Percentiles rank a stretch among this genome's conserved stretches.
Evolutionary conservation across 2,797 vertebrate species (phyloP).

Genomic region (Phoebastria nigripes): DNA sequence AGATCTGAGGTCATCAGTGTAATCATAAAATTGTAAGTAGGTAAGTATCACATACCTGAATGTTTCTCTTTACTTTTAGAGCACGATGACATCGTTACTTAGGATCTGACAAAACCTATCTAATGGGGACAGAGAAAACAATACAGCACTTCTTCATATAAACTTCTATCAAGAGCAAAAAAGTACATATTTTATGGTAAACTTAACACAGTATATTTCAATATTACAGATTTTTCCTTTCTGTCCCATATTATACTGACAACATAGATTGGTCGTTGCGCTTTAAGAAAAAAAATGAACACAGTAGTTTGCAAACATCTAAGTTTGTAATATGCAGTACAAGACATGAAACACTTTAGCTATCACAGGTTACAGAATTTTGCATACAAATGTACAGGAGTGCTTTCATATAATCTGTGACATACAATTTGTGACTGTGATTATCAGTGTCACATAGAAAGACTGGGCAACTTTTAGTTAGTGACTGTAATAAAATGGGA

Average conservation of each 20-base stretch:
- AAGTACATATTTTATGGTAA: neutral
- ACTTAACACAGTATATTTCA: neutral
- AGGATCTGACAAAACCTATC: neutral
- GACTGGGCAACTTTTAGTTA: conserved; percentile 14
- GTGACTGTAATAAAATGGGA: conserved; percentile 32
- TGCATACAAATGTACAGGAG: conserved; percentile 3
- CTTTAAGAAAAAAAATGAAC: neutral
- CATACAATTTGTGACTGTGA: neutral
- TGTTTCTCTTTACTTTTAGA: neutral
- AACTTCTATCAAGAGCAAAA: neutral
- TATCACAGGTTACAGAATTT: conserved; percentile 1
- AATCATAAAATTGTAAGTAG: neutral
- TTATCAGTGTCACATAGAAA: conserved; percentile 16
- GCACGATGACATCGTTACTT: neutral
- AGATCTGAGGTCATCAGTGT: neutral
- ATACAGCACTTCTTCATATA: neutral
- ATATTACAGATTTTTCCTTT: conserved; percentile 4
- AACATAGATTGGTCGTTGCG: neutral
- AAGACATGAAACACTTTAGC: conserved; percentile 11
- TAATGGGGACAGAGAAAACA: neutral
- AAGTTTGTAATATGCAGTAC: neutral
- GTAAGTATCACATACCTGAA: neutral
- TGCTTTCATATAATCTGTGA: neutral
- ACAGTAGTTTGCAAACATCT: neutral
- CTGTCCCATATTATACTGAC: neutral